A percentile compares a stretch with the other conserved stretches of the same genome.
Conservation (phyloP, 2,888 invertebrate species). For the Sesia apiformis region DNA sequence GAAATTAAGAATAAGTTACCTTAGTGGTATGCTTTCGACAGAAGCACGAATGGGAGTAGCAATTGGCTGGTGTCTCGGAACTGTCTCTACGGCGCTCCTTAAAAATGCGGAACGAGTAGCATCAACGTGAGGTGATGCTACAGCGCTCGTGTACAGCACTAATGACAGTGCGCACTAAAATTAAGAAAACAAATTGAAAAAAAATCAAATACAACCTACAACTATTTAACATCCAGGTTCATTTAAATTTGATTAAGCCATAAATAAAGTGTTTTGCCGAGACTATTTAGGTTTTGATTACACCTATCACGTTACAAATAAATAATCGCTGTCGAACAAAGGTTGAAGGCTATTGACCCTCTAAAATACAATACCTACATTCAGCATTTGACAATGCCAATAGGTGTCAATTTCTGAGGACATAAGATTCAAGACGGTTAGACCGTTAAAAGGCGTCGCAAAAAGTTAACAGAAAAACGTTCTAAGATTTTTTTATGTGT, state of each 20-base stretch:
- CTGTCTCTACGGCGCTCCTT: constrained; percentile 52
- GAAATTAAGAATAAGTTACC: constrained; percentile 26
- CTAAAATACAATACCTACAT: constrained; percentile 33
- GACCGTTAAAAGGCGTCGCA: constrained; percentile 27
- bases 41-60: constrained; percentile 80
- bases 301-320: constrained; percentile 37
- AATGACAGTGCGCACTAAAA: constrained; percentile 34
- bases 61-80: constrained; percentile 53
- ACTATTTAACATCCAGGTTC: too few species aligned
- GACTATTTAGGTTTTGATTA: constrained; percentile 24
- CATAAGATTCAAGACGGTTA: constrained; percentile 19
- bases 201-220: not conserved
- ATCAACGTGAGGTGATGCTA: constrained; percentile 43
- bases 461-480: too few species aligned
- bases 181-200: constrained; percentile 1
- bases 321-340: constrained; percentile 42
- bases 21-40: constrained; percentile 81
- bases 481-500: too few species aligned
- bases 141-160: constrained; percentile 32
- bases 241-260: not conserved
- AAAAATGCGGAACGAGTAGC: constrained; percentile 25
- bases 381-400: constrained; percentile 39
- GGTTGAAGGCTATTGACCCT: constrained; percentile 47
- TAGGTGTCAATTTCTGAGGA: constrained; percentile 46
- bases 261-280: constrained; percentile 8